Conservation (phyloP, 1,140 invertebrate species). For the Drosophila trapezifrons region DNA sequence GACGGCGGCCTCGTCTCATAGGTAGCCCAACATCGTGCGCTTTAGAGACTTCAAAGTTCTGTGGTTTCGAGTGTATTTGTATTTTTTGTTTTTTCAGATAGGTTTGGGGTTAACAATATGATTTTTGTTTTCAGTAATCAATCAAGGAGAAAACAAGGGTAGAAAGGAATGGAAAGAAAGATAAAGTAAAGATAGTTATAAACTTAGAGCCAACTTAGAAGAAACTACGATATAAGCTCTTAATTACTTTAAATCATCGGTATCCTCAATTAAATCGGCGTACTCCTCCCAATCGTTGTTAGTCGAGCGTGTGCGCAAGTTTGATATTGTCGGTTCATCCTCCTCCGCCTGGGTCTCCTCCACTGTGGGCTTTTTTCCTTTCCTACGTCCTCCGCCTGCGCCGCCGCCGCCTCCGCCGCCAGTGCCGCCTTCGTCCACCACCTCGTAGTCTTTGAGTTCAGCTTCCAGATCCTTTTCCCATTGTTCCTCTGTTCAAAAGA, state of each 20-base stretch:
- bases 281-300: constrained; percentile 84
- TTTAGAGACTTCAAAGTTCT: constrained; percentile 82
- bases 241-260: constrained; percentile 85
- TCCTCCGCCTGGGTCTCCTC: constrained; percentile 57
- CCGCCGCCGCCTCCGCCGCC: constrained; percentile 38
- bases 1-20: constrained; percentile 62
- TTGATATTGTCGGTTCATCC: constrained; percentile 83
- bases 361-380: constrained; percentile 22
- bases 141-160: constrained; percentile 67
- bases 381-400: constrained; percentile 14
- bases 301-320: constrained; percentile 79
- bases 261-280: constrained; percentile 84
- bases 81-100: constrained; percentile 15
- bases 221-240: constrained; percentile 84
- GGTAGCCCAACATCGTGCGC: constrained; percentile 83
- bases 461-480: constrained; percentile 97
- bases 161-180: constrained; percentile 77
- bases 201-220: constrained; percentile 84
- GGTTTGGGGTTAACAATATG: constrained; percentile 50
- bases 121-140: constrained; percentile 32
- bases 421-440: constrained; percentile 87
- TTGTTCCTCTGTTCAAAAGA: constrained; percentile 90
- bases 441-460: constrained; percentile 96
- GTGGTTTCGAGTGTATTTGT: constrained; percentile 42
- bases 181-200: constrained; percentile 75